Base-by-base conservation (phyloP, 2,888 invertebrate species). In the Polyploca ridens region DNA sequence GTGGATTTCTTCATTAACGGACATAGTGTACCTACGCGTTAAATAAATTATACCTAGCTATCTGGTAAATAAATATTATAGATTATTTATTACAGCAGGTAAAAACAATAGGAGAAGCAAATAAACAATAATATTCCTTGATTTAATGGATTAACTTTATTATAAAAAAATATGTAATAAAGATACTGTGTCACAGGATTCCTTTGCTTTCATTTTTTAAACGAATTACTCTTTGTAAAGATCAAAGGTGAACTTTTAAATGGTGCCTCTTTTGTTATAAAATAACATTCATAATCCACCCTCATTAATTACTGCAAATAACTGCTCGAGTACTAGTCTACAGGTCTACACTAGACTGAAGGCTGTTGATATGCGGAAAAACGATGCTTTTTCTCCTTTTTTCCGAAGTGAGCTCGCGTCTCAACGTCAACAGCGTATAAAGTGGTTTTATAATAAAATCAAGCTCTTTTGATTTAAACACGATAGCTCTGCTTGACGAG, bases 401-500 rank as follows among this genome's bases (percentile, higher is more conserved):
- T 83, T 75, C 76, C 75, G 76, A 65, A 74, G 72, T 63, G 69
- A 73, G 71, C 75, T 71, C 67, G 67, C 79, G 82, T 79, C 81
- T 81, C 81, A 75, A 71, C 85, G 79, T 81, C 82, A 76, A 78
- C 77, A 73, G 66, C 70, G 81, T 71, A 83, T 83, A 83, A 85
- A 87, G 85, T 77, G 84, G 81, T 88, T 88, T 86, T 88, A 85
- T 85, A 83, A 87, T 86, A 88, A 89, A 90, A 88, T 88, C 86
- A 86, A 85, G 83, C 80, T 77, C 77, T 74, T 84, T 85, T 86
- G 79, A 78, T 74, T 75, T 74, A 75, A 79, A 82, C 77, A 78
- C 75, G 76, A 79, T 79, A 77, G 79, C 82, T 73, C 71, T 74
- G 64, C 83, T 81, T 74, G 81, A 77, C 80, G 77, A 70, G 79